These are phyloP conservation scores for Nothocercus nigrocapillus DNA, from an alignment of 2,113 vertebrate genomes.

Conservation along the genomic window DNA sequence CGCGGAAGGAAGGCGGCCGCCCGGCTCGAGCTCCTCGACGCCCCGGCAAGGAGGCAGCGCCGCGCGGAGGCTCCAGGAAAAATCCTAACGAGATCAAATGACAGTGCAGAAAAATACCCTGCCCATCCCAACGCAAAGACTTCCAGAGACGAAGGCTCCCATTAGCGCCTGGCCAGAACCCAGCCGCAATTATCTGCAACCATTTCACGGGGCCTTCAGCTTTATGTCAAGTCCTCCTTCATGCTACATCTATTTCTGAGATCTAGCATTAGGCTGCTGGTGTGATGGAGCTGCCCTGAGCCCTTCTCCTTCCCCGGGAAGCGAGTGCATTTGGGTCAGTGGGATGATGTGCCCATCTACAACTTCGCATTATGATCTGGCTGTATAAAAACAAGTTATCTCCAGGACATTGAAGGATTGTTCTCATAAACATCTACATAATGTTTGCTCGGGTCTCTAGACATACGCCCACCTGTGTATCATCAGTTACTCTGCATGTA, in stretches of 20 bases:
- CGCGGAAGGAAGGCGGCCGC: too few species aligned
- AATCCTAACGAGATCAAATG: neutral
- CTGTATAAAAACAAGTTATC: neutral
- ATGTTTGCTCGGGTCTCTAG: slow-evolving; percentile 25
- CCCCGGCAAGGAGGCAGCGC: neutral
- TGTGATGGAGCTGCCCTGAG: neutral
- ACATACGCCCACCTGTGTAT: neutral
- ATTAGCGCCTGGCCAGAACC: neutral
- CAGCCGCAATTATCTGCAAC: neutral
- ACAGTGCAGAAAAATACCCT: neutral
- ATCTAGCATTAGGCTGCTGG: neutral
- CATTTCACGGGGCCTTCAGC: neutral
- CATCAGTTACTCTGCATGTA: neutral
- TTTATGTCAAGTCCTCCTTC: neutral
- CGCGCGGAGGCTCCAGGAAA: neutral
- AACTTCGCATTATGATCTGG: neutral
- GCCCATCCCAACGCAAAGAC: neutral
- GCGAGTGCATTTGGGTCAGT: neutral
- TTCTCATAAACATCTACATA: neutral
- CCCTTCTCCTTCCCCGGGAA: neutral
- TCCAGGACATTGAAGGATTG: slow-evolving; percentile 5
- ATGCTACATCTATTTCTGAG: neutral
- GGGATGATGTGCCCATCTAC: fast-evolving
- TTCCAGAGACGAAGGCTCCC: neutral
- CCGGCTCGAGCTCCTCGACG: neutral